phyloP scores from a whole-genome alignment of 1,140 invertebrate genomes.

The Drosophila sp. region DNA sequence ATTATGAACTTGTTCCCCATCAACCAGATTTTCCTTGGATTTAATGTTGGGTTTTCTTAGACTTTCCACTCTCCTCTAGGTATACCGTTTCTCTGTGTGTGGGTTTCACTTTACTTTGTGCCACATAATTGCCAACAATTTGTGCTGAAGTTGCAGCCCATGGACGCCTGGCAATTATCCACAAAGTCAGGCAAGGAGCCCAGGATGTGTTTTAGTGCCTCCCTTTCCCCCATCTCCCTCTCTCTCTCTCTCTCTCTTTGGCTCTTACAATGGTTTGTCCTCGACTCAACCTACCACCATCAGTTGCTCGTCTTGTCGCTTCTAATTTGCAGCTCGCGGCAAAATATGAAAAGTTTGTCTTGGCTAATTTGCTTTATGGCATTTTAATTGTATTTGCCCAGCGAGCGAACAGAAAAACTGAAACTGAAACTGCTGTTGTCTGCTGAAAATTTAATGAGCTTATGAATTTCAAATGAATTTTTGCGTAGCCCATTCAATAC shows the following conservation, averaged over 20 bases:
- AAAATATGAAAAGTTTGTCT: slow-evolving; percentile 79
- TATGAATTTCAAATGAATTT: slow-evolving; percentile 68
- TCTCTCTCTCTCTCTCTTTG: neutral
- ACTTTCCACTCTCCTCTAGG: slow-evolving; percentile 16
- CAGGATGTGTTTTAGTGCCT: slow-evolving; percentile 76
- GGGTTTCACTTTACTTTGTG: slow-evolving; percentile 67
- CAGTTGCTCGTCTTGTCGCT: slow-evolving; percentile 50
- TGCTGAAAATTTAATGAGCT: slow-evolving; percentile 78
- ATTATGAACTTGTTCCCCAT: neutral
- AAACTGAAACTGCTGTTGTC: slow-evolving; percentile 42
- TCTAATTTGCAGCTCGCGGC: slow-evolving; percentile 74
- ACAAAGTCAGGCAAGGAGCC: slow-evolving; percentile 24
- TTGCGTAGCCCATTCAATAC: slow-evolving; percentile 30
- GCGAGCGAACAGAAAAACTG: slow-evolving; percentile 31
- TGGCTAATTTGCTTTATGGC: slow-evolving; percentile 81
- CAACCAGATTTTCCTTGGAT: slow-evolving; percentile 32
- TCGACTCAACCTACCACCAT: neutral
- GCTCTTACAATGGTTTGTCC: too few relatives aligned
- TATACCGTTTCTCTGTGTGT: slow-evolving; percentile 28
- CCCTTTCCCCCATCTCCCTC: slow-evolving; percentile 2
- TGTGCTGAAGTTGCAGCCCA: slow-evolving; percentile 75
- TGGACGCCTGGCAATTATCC: slow-evolving; percentile 72
- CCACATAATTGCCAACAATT: slow-evolving; percentile 80
- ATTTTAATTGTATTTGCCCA: slow-evolving; percentile 80
- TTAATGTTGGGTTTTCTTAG: neutral